Evolutionary conservation across 2,797 vertebrate genomes (phyloP).

Genomic region (Zalophus californianus): DNA sequence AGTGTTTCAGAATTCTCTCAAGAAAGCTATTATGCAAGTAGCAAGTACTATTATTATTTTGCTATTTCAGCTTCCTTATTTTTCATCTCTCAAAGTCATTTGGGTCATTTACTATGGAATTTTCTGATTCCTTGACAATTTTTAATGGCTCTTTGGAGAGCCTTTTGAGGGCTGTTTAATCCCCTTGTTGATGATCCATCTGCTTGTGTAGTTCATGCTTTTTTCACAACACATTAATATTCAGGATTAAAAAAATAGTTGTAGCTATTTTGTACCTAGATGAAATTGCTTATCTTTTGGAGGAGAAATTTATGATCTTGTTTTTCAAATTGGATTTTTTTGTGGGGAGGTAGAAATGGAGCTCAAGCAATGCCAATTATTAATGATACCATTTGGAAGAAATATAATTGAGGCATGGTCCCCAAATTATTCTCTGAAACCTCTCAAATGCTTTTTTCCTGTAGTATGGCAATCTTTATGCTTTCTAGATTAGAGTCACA

Average conservation of each 20-base stretch:
- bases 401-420: slow-evolving; percentile 15
- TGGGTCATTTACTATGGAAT: slow-evolving; percentile 82
- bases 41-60: slow-evolving; percentile 79
- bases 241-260: slow-evolving; percentile 71
- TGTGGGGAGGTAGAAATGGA: not conserved
- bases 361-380: not conserved
- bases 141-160: slow-evolving; percentile 80
- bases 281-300: slow-evolving; percentile 75
- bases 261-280: slow-evolving; percentile 73
- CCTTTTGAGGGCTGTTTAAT: slow-evolving; percentile 75
- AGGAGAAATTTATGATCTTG: slow-evolving; percentile 72
- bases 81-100: slow-evolving; percentile 83
- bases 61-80: slow-evolving; percentile 74
- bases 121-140: slow-evolving; percentile 81
- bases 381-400: slow-evolving; percentile 7
- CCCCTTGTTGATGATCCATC: slow-evolving; percentile 76
- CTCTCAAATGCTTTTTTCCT: not conserved
- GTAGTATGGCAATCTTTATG: not conserved
- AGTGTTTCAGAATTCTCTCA: slow-evolving; percentile 78
- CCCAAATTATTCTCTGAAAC: not conserved
- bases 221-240: slow-evolving; percentile 80
- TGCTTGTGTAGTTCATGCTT: slow-evolving; percentile 67
- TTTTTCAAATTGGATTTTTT: slow-evolving; percentile 61
- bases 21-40: slow-evolving; percentile 76
- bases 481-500: not conserved